Evolutionary conservation across 2,888 invertebrate genomes (phyloP), one percentile per base, ranked within the genome.

Genomic region (Acronicta alni): DNA sequence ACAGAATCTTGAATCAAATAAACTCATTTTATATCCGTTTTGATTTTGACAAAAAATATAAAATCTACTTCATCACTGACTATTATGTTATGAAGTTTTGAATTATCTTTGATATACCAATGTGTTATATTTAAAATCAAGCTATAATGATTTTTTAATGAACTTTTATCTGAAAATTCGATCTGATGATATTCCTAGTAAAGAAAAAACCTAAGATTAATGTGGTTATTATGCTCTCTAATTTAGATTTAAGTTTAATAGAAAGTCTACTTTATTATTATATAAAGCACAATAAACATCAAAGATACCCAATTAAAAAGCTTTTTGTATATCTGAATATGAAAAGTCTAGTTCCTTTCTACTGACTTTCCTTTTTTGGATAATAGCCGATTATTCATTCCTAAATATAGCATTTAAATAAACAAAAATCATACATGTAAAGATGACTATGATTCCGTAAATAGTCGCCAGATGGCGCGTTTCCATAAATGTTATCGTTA

Each of bases 161-260:
- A 23, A 23, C 10, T 32, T 32, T 32, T 32, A 17, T n/a, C 18
- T 20, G 41, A 41, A 9, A 17, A 5, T 20, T 7, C 18, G 41
- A 41, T 18, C 17, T 41, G 12, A 17, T 12, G 20, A 6, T 30
- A 17, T 16, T 32, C 15, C 15, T 17, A 16, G 9, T 26, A 30
- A 30, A 14, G n/a, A 30, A 30, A 30, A n/a, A 0, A 15, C 12
- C 17, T 15, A 15, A 15, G 15, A 6, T 26, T 26, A 26, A 37
- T 30, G 30, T 30, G 37, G 45, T 23, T 45, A 18, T 43, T n/a
- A 67, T 44, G 70, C 70, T 74, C 68, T 76, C 75, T 74, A 67
- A 55, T 45, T 59, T 67, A 63, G 48, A 45, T 51, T 51, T 70
- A 56, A 37, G 54, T 55, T 8, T 20, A 53, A 56, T 35, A 4